Conservation (phyloP, 2,113 vertebrate species). For the Phrynosoma platyrhinos region DNA sequence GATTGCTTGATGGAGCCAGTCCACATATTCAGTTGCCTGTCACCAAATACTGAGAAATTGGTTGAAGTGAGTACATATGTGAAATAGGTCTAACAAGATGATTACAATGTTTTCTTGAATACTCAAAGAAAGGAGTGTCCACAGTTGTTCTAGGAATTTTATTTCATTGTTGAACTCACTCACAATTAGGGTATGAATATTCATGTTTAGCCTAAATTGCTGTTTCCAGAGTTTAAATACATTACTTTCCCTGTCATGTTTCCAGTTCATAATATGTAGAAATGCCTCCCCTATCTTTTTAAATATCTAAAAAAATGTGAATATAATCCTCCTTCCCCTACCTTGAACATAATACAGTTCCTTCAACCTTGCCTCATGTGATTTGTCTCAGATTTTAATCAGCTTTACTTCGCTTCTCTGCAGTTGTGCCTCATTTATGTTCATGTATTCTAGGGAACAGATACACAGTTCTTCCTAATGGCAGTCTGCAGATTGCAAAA, state of each 20-base stretch:
- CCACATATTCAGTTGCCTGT: not conserved
- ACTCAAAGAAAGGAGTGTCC: not conserved
- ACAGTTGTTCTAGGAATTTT: not conserved
- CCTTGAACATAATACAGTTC: not conserved
- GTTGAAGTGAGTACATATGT: not conserved
- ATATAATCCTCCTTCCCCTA: not conserved
- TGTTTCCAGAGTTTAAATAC: not conserved
- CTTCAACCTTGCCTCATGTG: not conserved
- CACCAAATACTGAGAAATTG: no score
- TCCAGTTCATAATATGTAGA: not conserved
- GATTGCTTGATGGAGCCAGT: not conserved
- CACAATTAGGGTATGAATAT: not conserved
- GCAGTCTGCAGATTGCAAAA: conserved; percentile 88
- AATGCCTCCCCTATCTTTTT: not conserved
- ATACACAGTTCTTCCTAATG: conserved; percentile 84
- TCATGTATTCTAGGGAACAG: conserved; percentile 75
- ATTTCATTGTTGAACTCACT: not conserved
- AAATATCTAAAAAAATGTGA: not conserved
- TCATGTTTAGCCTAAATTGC: not conserved
- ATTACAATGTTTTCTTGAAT: not conserved
- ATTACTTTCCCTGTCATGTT: not conserved
- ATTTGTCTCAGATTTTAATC: not conserved
- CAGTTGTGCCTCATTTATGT: not conserved
- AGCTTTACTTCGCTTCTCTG: not conserved
- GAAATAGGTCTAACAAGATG: not conserved